Base-by-base conservation (phyloP, 2,888 invertebrate genomes). In the Leistus spinibarbis region DNA sequence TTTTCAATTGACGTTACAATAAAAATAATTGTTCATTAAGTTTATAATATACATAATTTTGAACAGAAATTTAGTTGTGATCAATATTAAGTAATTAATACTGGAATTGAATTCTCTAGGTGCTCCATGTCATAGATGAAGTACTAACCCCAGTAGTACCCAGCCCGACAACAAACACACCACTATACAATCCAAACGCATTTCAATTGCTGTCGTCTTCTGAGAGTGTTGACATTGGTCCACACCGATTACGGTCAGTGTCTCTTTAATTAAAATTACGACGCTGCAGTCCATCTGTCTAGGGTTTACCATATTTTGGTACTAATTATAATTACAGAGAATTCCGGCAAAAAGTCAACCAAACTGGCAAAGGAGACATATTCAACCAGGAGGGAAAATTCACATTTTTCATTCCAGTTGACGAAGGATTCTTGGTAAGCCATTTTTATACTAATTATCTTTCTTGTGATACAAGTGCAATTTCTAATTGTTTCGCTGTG, bases 381-480 rank as follows among this genome's bases (percentile, higher is more conserved):
- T 95, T 93, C 85, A 91, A 90, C 81, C 90, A 91, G 40, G 92
- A 92, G 79, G 95, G 95, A 66, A 89, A 91, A 76, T 93, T 93
- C 84, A 97, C 97, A 16, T 97, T 95, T 86, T 95, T 97, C 83
- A 92, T 97, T 80, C 96, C 97, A 5, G 92, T 96, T 60, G 96
- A 96, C 85, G 94, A 95, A 84, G 95, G 95, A 76, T 95, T 95
- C 81, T 93, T 93, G 90, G 95, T 95, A 87, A 86, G 81, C 78
- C 60, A 27, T 76, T 24, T 74, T 16, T 16, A 3, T n/a, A 16
- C 13, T 53, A 3, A 10, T 66, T 66, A 10, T 17, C 19, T n/a
- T n/a, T n/a, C n/a, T n/a, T n/a, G n/a, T n/a, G n/a, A n/a, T n/a
- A n/a, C n/a, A n/a, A n/a, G n/a, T n/a, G n/a, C n/a, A n/a, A n/a